A percentile compares a stretch with the other conserved stretches of the same genome.
These are phyloP conservation scores for Beaufortia kweichowensis DNA, from an alignment of 2,113 vertebrate genomes.

Conservation along the genomic window DNA sequence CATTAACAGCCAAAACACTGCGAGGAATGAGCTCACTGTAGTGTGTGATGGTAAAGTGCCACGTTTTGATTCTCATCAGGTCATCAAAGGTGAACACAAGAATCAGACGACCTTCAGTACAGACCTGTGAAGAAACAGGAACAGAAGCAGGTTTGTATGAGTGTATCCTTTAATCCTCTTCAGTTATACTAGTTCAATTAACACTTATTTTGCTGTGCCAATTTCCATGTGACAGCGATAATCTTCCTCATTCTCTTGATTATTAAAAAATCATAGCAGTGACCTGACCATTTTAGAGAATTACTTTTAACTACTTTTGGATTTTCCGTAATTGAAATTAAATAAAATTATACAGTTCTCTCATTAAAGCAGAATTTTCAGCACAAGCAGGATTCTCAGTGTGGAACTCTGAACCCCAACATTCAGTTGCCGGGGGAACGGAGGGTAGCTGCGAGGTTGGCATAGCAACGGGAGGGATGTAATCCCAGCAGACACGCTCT, in stretches of 20 bases:
- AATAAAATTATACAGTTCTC: slow-evolving; percentile 39
- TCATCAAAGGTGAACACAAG: slow-evolving; percentile 99
- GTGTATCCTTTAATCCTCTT: background rate
- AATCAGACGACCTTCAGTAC: slow-evolving; percentile 94
- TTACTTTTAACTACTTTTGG: background rate
- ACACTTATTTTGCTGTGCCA: background rate
- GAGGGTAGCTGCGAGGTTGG: slow-evolving; percentile 51
- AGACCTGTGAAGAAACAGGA: slow-evolving; percentile 77
- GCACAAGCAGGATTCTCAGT: slow-evolving; percentile 44
- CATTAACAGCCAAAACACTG: slow-evolving; percentile 98
- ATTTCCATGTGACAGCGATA: background rate
- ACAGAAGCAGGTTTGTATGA: background rate
- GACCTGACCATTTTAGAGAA: background rate
- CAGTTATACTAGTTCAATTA: too few relatives aligned
- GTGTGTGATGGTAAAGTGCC: slow-evolving; percentile 99
- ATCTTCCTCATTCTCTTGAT: background rate
- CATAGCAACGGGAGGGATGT: slow-evolving; percentile 55
- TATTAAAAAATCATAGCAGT: background rate
- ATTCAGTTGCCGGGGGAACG: slow-evolving; percentile 57
- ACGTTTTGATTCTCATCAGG: slow-evolving; percentile 99
- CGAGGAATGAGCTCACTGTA: slow-evolving; percentile 98
- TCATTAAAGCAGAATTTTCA: slow-evolving; percentile 53
- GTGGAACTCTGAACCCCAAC: slow-evolving; percentile 60
- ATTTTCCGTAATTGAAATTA: slow-evolving; percentile 17
- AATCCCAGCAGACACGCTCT: slow-evolving; percentile 57